phyloP scores from a whole-genome alignment of 2,888 invertebrate species.

The Acholoe squamosa region DNA sequence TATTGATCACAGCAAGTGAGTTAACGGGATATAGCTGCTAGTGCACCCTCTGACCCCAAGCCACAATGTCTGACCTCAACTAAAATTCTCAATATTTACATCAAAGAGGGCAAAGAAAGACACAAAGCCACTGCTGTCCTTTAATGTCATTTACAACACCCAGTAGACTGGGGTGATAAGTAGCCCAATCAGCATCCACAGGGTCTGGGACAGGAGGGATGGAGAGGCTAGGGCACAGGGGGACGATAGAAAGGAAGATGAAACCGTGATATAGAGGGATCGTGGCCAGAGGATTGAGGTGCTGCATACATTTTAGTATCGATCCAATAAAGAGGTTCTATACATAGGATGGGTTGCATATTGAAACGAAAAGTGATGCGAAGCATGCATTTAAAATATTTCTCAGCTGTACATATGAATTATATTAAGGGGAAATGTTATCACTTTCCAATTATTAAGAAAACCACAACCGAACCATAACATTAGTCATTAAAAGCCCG shows the following conservation, averaged over 20 bases:
- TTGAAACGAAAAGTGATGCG: too few relatives aligned
- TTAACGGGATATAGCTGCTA: background rate
- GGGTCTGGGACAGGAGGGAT: background rate
- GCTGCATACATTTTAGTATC: too few relatives aligned
- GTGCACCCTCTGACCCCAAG: background rate
- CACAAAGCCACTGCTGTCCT: background rate
- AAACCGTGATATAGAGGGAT: background rate
- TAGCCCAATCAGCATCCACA: background rate
- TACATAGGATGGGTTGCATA: too few relatives aligned
- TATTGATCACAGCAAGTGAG: background rate
- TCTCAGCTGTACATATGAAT: too few relatives aligned
- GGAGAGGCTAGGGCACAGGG: background rate
- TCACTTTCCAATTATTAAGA: too few relatives aligned
- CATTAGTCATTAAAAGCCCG: too few relatives aligned
- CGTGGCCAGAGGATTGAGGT: too few relatives aligned
- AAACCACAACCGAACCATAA: too few relatives aligned
- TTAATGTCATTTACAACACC: background rate
- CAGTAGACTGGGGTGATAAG: background rate
- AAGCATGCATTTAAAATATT: too few relatives aligned
- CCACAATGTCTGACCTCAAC: background rate
- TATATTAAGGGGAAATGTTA: too few relatives aligned
- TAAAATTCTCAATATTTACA: slow-evolving; percentile 6
- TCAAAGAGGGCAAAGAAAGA: background rate
- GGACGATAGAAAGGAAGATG: background rate
- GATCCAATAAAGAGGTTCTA: too few relatives aligned